Evolutionary conservation across 2,888 invertebrate genomes (phyloP).

Genomic region (Stomorhina lunata): DNA sequence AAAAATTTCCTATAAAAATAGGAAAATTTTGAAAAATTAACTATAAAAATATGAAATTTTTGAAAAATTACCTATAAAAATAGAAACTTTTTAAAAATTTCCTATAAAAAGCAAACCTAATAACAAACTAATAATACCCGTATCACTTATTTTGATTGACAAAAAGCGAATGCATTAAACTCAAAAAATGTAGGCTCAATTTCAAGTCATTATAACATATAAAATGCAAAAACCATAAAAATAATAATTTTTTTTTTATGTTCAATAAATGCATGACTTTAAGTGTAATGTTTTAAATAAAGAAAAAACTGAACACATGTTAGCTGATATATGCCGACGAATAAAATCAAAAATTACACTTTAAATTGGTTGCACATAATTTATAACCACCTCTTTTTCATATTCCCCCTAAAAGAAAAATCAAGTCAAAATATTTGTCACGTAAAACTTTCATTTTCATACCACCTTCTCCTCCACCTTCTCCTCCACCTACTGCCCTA

Average conservation of each 20-base stretch:
- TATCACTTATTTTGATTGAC: not conserved
- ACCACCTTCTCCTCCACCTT: not conserved
- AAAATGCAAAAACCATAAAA: slow-evolving; percentile 21
- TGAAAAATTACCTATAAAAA: no score
- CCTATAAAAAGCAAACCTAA: not conserved
- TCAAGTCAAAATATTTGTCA: slow-evolving; percentile 52
- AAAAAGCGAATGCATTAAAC: slow-evolving; percentile 4
- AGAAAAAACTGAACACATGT: slow-evolving; percentile 40
- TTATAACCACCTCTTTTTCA: slow-evolving; percentile 41
- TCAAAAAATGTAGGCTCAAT: slow-evolving; percentile 47
- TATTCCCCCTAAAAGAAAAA: no score
- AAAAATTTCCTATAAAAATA: no score
- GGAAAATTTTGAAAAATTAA: no score
- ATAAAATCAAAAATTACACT: slow-evolving; percentile 29
- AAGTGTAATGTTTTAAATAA: not conserved
- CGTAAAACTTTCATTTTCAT: slow-evolving; percentile 62
- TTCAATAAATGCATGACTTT: not conserved
- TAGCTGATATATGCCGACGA: slow-evolving; percentile 10
- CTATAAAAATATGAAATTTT: no score
- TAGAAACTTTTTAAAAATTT: no score
- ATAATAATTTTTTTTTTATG: slow-evolving; percentile 22
- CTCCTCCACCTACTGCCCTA: slow-evolving; percentile 18
- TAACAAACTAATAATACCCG: not conserved
- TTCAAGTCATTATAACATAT: slow-evolving; percentile 35
- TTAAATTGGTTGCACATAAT: slow-evolving; percentile 48